Evolutionary conservation across 2,888 invertebrate genomes (phyloP).

Genomic region (Ischnura elegans): DNA sequence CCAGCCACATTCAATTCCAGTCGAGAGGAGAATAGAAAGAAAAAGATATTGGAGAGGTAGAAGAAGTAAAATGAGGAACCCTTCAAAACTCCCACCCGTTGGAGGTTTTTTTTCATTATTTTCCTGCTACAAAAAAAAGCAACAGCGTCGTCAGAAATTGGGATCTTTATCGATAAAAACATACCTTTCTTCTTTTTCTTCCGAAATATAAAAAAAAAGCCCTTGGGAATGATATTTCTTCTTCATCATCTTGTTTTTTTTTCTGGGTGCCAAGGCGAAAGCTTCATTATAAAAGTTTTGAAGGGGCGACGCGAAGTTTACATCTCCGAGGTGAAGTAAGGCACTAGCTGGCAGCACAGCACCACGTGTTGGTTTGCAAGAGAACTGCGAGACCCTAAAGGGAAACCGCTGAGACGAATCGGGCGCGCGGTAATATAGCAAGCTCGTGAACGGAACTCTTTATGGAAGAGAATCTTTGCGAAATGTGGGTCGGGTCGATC

Average conservation of each 20-base stretch:
- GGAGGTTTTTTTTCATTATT: neutral
- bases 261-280: neutral
- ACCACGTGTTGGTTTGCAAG: neutral
- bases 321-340: no score
- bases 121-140: neutral
- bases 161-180: constrained; percentile 13
- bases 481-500: constrained; percentile 31
- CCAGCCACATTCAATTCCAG: neutral
- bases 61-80: neutral
- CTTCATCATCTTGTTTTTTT: constrained; percentile 1
- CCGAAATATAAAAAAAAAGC: neutral
- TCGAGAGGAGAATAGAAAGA: neutral
- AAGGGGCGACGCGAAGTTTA: constrained; percentile 13
- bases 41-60: neutral
- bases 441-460: no score
- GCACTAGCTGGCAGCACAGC: neutral
- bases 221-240: neutral
- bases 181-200: neutral
- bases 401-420: neutral
- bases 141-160: constrained; percentile 13
- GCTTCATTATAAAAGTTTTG: constrained; percentile 49
- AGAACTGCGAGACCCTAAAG: neutral
- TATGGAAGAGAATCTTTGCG: neutral
- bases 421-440: neutral
- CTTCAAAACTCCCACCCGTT: neutral